Evolutionary conservation across 2,888 invertebrate species (phyloP).

Genomic region (Coleophora flavipennella): DNA sequence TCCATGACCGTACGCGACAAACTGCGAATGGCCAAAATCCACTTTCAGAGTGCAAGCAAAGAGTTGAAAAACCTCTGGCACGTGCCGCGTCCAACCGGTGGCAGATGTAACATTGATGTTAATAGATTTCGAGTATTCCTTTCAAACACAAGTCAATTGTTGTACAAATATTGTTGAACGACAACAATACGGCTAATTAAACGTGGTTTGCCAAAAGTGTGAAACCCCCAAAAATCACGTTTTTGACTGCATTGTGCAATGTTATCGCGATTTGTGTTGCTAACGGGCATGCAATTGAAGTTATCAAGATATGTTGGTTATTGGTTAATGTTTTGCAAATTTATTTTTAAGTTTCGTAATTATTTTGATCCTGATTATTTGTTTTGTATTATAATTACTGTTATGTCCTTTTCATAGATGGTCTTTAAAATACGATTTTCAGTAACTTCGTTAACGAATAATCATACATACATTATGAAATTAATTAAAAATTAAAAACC

Average conservation of each 20-base stretch:
- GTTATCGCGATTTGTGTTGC: slow-evolving; percentile 27
- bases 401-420: too few relatives aligned
- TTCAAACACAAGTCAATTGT: slow-evolving; percentile 25
- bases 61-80: slow-evolving; percentile 32
- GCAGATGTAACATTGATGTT: slow-evolving; percentile 46
- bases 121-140: slow-evolving; percentile 32
- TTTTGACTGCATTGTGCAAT: slow-evolving; percentile 25
- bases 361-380: too few relatives aligned
- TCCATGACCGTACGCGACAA: slow-evolving; percentile 33
- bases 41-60: slow-evolving; percentile 23
- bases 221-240: slow-evolving; percentile 32
- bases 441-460: too few relatives aligned
- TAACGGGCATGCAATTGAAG: slow-evolving; percentile 9
- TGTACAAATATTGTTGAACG: slow-evolving; percentile 33
- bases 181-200: slow-evolving; percentile 63
- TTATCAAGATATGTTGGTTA: slow-evolving; percentile 19
- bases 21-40: slow-evolving; percentile 26
- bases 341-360: too few relatives aligned
- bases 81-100: slow-evolving; percentile 13
- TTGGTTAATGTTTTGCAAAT: slow-evolving; percentile 22
- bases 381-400: too few relatives aligned
- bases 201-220: slow-evolving; percentile 32
- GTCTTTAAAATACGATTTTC: too few relatives aligned
- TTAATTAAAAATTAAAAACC: too few relatives aligned
- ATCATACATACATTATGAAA: too few relatives aligned